Percentiles rank a stretch among this genome's conserved stretches.
phyloP scores from a whole-genome alignment of 2,797 vertebrate species.

The Peromyscus nudipes region DNA sequence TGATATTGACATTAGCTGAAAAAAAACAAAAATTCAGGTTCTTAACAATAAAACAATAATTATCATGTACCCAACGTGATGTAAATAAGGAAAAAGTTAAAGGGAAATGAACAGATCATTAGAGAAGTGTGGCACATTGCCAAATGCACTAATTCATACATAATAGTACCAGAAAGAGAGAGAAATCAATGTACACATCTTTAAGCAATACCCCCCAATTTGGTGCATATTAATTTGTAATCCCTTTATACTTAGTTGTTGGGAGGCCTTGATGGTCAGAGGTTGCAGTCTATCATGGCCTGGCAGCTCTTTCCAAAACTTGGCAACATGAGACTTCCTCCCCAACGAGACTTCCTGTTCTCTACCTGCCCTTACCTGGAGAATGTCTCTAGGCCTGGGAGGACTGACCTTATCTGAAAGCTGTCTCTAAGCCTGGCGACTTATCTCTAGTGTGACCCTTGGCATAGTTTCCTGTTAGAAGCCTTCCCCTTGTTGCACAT shows the following conservation, averaged over 20 bases:
- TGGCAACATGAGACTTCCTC: not conserved
- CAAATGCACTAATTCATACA: not conserved
- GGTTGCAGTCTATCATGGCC: not conserved
- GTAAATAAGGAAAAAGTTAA: not conserved
- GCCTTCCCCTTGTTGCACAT: not conserved
- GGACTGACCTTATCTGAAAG: not conserved
- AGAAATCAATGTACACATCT: too few species aligned
- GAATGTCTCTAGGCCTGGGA: not conserved
- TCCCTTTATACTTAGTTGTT: not conserved
- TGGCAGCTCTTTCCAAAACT: not conserved
- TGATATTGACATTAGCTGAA: not conserved
- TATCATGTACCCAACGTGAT: not conserved
- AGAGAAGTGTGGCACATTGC: not conserved
- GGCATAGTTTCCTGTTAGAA: not conserved
- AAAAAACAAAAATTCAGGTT: not conserved
- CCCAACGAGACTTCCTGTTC: not conserved
- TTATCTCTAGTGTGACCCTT: not conserved
- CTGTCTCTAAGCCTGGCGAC: not conserved
- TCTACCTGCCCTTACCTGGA: not conserved
- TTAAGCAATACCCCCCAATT: not conserved
- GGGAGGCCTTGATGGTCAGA: not conserved
- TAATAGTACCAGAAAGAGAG: not conserved
- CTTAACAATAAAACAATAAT: not conserved
- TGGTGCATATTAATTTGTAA: not conserved
- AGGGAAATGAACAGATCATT: not conserved